Base-by-base conservation (phyloP, 2,797 vertebrate genomes). In the Acridotheres tristis region DNA sequence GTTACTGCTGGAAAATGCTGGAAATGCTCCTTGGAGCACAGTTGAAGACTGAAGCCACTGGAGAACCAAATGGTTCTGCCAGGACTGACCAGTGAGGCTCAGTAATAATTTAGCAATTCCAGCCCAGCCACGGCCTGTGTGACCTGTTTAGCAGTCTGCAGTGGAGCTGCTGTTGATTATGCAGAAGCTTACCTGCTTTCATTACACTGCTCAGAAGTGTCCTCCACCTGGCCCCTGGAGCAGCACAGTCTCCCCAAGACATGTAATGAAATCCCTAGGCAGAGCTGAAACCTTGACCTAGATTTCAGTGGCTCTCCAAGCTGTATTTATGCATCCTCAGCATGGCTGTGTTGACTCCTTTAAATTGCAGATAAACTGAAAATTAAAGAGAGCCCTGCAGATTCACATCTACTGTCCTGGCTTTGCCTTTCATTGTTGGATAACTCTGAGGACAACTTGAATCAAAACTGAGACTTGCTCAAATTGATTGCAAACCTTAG, bases 251-350 rank as follows among this genome's bases (percentile, higher is more conserved):
- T 63, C 61, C 85, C 50, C 5, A 1, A 36, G 58, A 32, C 81
- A 29, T 2, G 3, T 53, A 89, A 94, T 66, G 76, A 91, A 86
- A 77, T 78, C 79, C 84, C 81, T 76, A 66, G 85, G 89, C 82
- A 84, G 82, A 88, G 67, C 79, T 65, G 65, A 83, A 92, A 51
- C 38, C 54, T 47, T 88, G 87, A 81, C 93, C 96, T 85, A 63
- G 30, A 93, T 92, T 89, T 83, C 87, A 55, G 22, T 40, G 36
- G 40, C 87, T 89, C 72, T 86, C 87, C 82, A 91, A 65, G 59
- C 91, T 76, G 67, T 42, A 42, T 55, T 89, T 85, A 50, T 66
- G 75, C 61, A 67, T 68, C 81, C 84, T 92, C 86, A 75, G 34
- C 40, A 27, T 61, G 65, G 47, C 54, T 62, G 30, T 90, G 65